Conservation (phyloP, 1,140 invertebrate genomes). For the Rhyacophila brunnea region DNA sequence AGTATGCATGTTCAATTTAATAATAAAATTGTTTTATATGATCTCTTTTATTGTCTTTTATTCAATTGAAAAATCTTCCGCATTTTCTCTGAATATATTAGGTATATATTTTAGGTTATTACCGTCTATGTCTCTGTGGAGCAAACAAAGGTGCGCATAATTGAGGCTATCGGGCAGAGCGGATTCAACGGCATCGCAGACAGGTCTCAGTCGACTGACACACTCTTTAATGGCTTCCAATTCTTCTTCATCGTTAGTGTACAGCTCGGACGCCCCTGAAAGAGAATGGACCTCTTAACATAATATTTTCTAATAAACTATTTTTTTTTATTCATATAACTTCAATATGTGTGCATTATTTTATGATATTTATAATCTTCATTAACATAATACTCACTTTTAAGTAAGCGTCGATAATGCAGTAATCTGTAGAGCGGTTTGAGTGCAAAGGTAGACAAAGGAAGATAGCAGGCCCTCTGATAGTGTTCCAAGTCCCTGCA, state of each 20-base stretch:
- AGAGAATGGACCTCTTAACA: no score
- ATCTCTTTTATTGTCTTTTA: no score
- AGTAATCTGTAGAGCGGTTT: conserved; percentile 87
- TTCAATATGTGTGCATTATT: no score
- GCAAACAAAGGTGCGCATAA: conserved; percentile 48
- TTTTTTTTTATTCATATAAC: no score
- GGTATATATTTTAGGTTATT: no score
- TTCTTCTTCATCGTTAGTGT: conserved; percentile 74
- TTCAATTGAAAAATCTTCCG: no score
- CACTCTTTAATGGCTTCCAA: conserved; percentile 71
- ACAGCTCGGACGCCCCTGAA: conserved; percentile 64
- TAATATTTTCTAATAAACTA: no score
- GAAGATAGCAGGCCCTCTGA: conserved; percentile 84
- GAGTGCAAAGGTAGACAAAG: conserved; percentile 81
- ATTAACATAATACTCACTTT: no score
- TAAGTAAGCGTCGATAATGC: conserved; percentile 81
- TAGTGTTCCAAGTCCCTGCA: conserved; percentile 84
- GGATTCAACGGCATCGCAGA: conserved; percentile 56
- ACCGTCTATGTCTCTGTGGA: conserved; percentile 49
- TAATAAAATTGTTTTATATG: no score
- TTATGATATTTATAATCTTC: no score
- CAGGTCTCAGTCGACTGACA: conserved; percentile 62
- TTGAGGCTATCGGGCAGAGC: conserved; percentile 51
- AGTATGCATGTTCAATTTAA: no score
- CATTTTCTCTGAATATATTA: no score